Evolutionary conservation across 2,113 vertebrate species (phyloP).

Genomic region (Myrmophylax atrothorax): DNA sequence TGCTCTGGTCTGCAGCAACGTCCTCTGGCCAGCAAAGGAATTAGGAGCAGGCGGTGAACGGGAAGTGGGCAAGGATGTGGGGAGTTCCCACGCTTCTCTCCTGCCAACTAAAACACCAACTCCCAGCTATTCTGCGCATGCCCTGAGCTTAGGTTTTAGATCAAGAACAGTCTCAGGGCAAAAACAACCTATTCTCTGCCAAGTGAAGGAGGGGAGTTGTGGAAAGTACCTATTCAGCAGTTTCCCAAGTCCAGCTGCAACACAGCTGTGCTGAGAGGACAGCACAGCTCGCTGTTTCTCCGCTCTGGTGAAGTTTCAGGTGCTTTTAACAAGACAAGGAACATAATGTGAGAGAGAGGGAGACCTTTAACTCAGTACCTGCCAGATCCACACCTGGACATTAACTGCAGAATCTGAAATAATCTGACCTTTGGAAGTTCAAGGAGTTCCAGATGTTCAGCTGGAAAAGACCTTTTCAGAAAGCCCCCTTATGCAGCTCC

Average conservation of each 20-base stretch:
- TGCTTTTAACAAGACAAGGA: background rate
- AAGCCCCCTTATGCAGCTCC: background rate
- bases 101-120: background rate
- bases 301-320: background rate
- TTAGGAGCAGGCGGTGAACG: fast-evolving
- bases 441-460: background rate
- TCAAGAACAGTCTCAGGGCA: background rate
- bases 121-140: background rate
- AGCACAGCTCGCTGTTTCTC: background rate
- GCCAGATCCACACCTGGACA: background rate
- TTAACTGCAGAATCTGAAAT: background rate
- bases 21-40: background rate
- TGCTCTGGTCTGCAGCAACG: slow-evolving; percentile 28
- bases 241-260: background rate
- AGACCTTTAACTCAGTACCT: background rate
- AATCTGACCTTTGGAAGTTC: background rate
- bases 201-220: background rate
- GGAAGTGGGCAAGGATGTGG: background rate
- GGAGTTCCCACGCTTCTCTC: background rate
- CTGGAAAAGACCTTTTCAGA: background rate
- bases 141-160: background rate
- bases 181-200: background rate
- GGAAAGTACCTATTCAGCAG: background rate
- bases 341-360: background rate
- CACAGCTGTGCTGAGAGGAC: background rate